Base-by-base conservation (phyloP, 2,888 invertebrate genomes). In the Merodon equestris region DNA sequence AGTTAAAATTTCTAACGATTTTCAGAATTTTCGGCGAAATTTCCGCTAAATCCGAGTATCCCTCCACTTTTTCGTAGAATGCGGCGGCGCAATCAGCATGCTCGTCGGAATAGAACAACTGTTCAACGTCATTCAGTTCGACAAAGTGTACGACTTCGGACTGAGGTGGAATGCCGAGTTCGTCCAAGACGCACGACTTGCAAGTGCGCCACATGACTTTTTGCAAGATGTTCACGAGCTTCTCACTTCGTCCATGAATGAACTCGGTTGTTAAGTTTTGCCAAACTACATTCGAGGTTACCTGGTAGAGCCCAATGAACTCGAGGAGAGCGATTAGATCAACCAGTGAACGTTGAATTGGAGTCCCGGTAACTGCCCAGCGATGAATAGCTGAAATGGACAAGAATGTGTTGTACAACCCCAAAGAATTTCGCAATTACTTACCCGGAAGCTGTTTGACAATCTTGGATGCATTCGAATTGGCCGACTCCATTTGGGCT, bases 281-380 rank as follows among this genome's bases (percentile, higher is more conserved):
- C 79, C 79, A 79, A 3, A 18, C 14, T 2, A 14, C 10, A 4
- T 18, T 50, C 9, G 10, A 44, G 4, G 83, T 83, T 1, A 84
- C 86, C 18, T 84, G 89, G 81, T 73, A 86, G 18, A 88, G 89
- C 84, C 87, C 90, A 84, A 84, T 86, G 84, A 87, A 91, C 83
- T 81, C 88, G 83, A 89, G 40, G 1, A 88, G 75, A 1, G 85
- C 84, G 1, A 83, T 82, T 40, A 88, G 82, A 90, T 92, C 92
- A 83, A 90, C 88, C 14, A 92, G 86, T 15, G 90, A 89, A 64
- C 90, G 90, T 84, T 92, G 92, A 54, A 93, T 90, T 0, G 94
- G 93, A 0, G 95, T 95, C 17, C 95, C 95, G 3, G 94, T 94
- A 0, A 93, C 90, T 12, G 92, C 92, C 95, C 95, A 95, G 51